These are phyloP conservation scores for Catocala sponsa DNA, from an alignment of 2,888 invertebrate species.

Conservation along the genomic window DNA sequence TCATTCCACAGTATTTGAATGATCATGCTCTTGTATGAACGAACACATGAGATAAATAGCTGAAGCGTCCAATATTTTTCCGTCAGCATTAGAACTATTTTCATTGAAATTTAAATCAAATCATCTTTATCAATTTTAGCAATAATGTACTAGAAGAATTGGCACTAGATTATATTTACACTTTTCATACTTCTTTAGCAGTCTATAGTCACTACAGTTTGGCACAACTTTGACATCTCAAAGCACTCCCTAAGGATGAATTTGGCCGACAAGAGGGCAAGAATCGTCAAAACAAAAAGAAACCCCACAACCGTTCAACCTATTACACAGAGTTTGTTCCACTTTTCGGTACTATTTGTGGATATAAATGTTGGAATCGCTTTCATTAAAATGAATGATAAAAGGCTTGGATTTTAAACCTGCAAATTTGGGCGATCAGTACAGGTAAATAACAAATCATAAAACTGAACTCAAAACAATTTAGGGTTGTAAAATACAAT, in stretches of 20 bases:
- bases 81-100: no score
- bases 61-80: no score
- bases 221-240: constrained; percentile 43
- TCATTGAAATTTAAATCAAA: no score
- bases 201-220: constrained; percentile 42
- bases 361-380: not conserved
- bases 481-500: no score
- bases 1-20: no score
- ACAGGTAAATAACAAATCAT: no score
- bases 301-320: constrained; percentile 40
- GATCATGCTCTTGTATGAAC: no score
- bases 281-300: constrained; percentile 45
- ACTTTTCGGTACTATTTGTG: constrained; percentile 22
- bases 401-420: no score
- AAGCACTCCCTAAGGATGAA: constrained; percentile 48
- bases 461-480: no score
- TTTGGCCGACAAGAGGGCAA: constrained; percentile 42
- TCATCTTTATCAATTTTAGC: not conserved
- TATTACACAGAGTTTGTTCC: constrained; percentile 28
- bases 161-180: not conserved
- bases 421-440: no score
- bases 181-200: constrained; percentile 21
- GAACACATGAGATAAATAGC: no score
- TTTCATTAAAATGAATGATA: no score
- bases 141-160: not conserved